Evolutionary conservation across 2,888 invertebrate species (phyloP).

Genomic region (Drosophila cracens): DNA sequence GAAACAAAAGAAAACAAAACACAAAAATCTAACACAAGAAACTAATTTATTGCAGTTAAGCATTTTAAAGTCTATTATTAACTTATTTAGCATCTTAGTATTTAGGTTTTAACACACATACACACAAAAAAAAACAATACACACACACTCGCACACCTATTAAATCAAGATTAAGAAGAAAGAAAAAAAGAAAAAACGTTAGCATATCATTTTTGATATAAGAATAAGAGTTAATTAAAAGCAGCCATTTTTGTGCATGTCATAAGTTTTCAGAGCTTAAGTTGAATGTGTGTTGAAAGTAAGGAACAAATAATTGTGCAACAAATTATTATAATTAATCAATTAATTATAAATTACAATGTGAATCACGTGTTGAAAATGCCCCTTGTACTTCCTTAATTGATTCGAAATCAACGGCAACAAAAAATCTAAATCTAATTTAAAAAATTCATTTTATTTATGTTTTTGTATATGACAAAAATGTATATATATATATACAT

Average conservation of each 20-base stretch:
- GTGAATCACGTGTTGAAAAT: constrained; percentile 50
- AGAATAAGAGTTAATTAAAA: constrained; percentile 49
- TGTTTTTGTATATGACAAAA: constrained; percentile 44
- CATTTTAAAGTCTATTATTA: constrained; percentile 62
- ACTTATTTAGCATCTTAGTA: constrained; percentile 63
- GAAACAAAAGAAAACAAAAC: constrained; percentile 28
- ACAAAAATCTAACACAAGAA: constrained; percentile 57
- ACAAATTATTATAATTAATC: constrained; percentile 39
- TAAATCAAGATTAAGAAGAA: constrained; percentile 22
- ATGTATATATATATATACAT: constrained; percentile 27
- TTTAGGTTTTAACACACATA: constrained; percentile 61
- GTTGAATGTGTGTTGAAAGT: constrained; percentile 47
- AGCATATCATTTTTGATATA: constrained; percentile 73
- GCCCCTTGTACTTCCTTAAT: constrained; percentile 78
- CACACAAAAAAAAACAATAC: constrained; percentile 6
- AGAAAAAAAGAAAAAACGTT: constrained; percentile 35
- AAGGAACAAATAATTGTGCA: constrained; percentile 43
- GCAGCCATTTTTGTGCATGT: constrained; percentile 52
- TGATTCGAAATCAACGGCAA: constrained; percentile 75
- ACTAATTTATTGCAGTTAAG: constrained; percentile 80
- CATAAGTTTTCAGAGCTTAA: constrained; percentile 51
- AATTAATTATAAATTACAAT: constrained; percentile 30
- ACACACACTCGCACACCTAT: constrained; percentile 16
- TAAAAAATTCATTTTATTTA: constrained; percentile 33
- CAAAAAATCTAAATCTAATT: constrained; percentile 54